Base-by-base conservation (phyloP, 2,113 vertebrate species). In the Gobio gobio region DNA sequence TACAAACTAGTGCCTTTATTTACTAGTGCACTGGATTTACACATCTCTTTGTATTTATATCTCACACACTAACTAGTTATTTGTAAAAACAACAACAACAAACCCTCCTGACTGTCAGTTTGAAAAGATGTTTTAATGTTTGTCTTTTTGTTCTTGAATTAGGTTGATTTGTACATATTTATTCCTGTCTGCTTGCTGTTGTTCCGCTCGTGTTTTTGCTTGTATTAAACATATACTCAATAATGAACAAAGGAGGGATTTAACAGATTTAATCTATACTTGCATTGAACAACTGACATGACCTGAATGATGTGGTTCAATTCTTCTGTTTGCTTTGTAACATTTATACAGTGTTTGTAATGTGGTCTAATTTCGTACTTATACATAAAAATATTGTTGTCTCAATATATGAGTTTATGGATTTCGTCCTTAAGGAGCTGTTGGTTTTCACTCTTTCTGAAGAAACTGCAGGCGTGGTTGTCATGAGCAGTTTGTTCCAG, bases 291-390 rank as follows among this genome's bases (percentile, higher is more conserved):
- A 86, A 91, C 90, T 92, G 92, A 93, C 91, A 86, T 93, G 92
- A 94, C n/a, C 92, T 59, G 86, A 74, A 93, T 93, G 87, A 93
- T 86, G 90, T 93, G 85, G 90, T 93, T 93, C 90, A 92, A 77
- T 84, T 56, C 1, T 29, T 9, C 4, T 16, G 5, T 64, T 54
- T 61, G 76, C 13, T 75, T 66, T 78, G 49, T 45, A 7, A 51
- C 76, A 45, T 78, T 78, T 40, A 3, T 26, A 5, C 58, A 4
- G 45, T 56, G 1, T 83, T n/a, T 84, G 10, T 61, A 33, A 12
- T 36, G 2, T 83, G 43, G 24, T 61, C 13, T 61, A 16, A 78
- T 61, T 58, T 59, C 20, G 54, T 78, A 59, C 2, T 13, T 78
- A 33, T 51, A 24, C 61, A 78, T 78, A 16, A 78, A 47, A 49